phyloP scores from a whole-genome alignment of 2,797 vertebrate genomes.

The Discoglossus pictus region DNA sequence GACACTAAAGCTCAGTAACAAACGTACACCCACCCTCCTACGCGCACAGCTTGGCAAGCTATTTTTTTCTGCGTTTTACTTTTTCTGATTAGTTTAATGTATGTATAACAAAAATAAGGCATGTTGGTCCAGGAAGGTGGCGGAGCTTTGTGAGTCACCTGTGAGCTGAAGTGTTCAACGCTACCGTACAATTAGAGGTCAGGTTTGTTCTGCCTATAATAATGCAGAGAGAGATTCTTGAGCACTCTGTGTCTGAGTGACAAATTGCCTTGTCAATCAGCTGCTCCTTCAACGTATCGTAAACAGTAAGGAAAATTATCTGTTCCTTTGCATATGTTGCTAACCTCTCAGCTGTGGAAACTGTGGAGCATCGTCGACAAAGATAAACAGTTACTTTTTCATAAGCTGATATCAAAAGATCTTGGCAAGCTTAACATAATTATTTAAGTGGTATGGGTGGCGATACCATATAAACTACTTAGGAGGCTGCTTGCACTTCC shows the following conservation, averaged over 20 bases:
- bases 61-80: conserved; percentile 36
- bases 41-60: conserved; percentile 38
- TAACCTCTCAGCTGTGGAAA: conserved; percentile 63
- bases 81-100: conserved; percentile 58
- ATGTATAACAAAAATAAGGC: conserved; percentile 53
- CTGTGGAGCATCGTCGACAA: conserved; percentile 38
- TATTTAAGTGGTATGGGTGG: no score
- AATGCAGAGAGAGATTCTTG: conserved; percentile 63
- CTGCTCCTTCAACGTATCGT: conserved; percentile 65
- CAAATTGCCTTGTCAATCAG: conserved; percentile 75
- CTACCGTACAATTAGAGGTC: conserved; percentile 58
- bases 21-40: conserved; percentile 53
- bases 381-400: conserved; percentile 37
- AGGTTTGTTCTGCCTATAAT: conserved; percentile 60
- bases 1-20: conserved; percentile 49
- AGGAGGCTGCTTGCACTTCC: no score
- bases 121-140: conserved; percentile 41
- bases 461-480: no score
- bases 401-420: conserved; percentile 33
- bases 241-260: conserved; percentile 66
- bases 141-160: conserved; percentile 51
- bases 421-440: conserved; percentile 26
- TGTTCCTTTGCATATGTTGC: conserved; percentile 64
- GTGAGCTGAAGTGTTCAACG: conserved; percentile 57
- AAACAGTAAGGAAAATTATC: conserved; percentile 71